These are phyloP conservation scores for Pelobates cultripes DNA, from an alignment of 2,797 vertebrate species.

Conservation along the genomic window DNA sequence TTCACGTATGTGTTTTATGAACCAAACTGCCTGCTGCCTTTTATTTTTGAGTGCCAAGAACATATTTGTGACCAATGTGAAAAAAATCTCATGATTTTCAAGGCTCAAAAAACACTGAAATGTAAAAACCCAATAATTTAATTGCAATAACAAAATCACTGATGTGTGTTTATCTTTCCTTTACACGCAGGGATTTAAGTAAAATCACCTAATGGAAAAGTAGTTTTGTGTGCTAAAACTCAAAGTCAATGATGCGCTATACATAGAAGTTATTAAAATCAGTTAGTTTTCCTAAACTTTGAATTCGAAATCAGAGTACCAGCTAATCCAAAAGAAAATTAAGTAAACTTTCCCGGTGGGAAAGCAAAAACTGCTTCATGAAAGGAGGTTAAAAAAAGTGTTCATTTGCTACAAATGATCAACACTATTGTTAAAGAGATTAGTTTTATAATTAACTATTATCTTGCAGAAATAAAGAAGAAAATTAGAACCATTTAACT, in stretches of 20 bases:
- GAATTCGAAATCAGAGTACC: slow-evolving; percentile 71
- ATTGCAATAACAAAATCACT: slow-evolving; percentile 83
- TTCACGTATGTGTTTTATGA: not conserved
- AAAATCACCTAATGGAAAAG: slow-evolving; percentile 80
- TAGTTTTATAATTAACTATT: slow-evolving; percentile 53
- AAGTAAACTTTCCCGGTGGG: slow-evolving; percentile 66
- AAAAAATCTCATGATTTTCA: slow-evolving; percentile 71
- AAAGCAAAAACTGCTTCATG: slow-evolving; percentile 60
- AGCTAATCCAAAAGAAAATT: slow-evolving; percentile 76
- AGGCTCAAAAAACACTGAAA: slow-evolving; percentile 76
- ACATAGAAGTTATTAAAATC: slow-evolving; percentile 78
- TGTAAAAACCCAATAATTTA: slow-evolving; percentile 82
- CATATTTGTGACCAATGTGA: slow-evolving; percentile 71
- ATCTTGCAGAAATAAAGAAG: slow-evolving; percentile 34
- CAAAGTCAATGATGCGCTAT: slow-evolving; percentile 74
- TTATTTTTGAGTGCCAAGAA: slow-evolving; percentile 60
- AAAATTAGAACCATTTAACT: slow-evolving; percentile 1
- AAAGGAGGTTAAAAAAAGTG: slow-evolving; percentile 30
- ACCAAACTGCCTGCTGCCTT: not conserved
- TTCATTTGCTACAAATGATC: slow-evolving; percentile 52
- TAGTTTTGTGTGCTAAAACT: slow-evolving; percentile 71
- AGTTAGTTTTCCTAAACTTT: slow-evolving; percentile 75
- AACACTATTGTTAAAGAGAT: slow-evolving; percentile 54
- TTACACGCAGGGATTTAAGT: slow-evolving; percentile 75
- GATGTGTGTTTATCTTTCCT: slow-evolving; percentile 67